Evolutionary conservation across 2,797 vertebrate species (phyloP).

Genomic region (Aselliscus stoliczkanus): DNA sequence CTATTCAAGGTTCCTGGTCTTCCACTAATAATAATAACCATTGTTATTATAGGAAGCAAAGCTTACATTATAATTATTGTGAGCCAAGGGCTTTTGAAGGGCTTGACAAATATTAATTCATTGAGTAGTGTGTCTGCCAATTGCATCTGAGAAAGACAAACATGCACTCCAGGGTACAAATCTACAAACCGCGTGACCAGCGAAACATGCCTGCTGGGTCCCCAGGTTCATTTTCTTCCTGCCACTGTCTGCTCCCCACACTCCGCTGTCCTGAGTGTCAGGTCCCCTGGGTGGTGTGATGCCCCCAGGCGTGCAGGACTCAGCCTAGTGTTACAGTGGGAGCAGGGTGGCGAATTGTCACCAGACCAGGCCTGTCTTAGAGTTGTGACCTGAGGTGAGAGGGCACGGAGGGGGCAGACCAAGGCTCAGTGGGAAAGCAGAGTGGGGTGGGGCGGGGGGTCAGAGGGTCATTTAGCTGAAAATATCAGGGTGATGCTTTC

Average conservation of each 20-base stretch:
- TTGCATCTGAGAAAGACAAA: fast-evolving
- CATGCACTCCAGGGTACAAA: fast-evolving
- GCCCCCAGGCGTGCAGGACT: not conserved
- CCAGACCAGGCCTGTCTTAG: fast-evolving
- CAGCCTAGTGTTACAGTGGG: fast-evolving
- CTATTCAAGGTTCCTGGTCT: fast-evolving
- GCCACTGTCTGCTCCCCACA: fast-evolving
- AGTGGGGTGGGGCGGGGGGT: fast-evolving
- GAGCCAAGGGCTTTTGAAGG: fast-evolving
- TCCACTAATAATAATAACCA: fast-evolving
- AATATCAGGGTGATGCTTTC: fast-evolving
- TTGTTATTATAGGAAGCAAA: fast-evolving
- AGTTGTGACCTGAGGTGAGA: fast-evolving
- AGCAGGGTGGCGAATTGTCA: fast-evolving
- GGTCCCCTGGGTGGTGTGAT: fast-evolving
- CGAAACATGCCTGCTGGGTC: fast-evolving
- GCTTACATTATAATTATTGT: fast-evolving
- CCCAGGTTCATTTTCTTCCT: fast-evolving
- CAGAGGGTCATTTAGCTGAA: fast-evolving
- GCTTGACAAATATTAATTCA: fast-evolving
- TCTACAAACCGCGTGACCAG: fast-evolving
- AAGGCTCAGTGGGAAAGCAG: fast-evolving
- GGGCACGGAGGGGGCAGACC: fast-evolving
- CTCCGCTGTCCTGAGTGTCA: fast-evolving
- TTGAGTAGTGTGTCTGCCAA: fast-evolving